Evolutionary conservation across 2,113 vertebrate species (phyloP), one percentile per base, ranked within the genome.

Genomic region (Fregetta grallaria): DNA sequence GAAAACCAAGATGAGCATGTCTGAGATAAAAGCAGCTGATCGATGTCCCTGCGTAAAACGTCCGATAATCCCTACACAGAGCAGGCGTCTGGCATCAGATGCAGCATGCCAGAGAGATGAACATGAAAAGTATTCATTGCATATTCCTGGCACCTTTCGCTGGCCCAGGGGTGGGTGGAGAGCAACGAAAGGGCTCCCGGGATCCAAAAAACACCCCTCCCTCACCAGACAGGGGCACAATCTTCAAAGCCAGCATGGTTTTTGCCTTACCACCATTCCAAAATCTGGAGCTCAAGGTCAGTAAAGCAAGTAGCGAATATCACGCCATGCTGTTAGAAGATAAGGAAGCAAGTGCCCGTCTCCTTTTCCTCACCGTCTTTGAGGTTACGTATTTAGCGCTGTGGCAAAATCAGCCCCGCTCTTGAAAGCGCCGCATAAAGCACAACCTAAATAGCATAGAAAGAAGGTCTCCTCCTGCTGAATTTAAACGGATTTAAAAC

Each of bases 1-100:
- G 93, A 68, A 72, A 91, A 78, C 71, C 92, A 78, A 88, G 93
- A 87, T 15, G 77, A 81, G 81, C 6, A 5, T 86, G 94, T 76
- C 80, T 7, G 65, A 55, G 47, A 71, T 79, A 63, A 81, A 96
- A 96, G 58, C 96, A 94, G 93, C 94, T 95, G 96, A 95, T 87
- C 90, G 14, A 75, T 88, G 93, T 88, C 71, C 93, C 94, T 77
- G 78, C 62, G 18, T 86, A 88, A 95, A 93, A 79, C 26, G 19
- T 11, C 86, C 9, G 38, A 78, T 96, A 95, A 97, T 96, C 93
- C 95, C 91, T 1, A 9, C 76, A 25, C 68, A 30, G 91, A 38
- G 86, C 36, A 19, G 52, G 84, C 94, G 36, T 26, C 93, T 96
- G 95, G 86, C 89, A 77, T 67, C 76, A 49, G 70, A 22, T 16